phyloP scores from a whole-genome alignment of 2,888 invertebrate genomes.

The Watsonalla binaria region DNA sequence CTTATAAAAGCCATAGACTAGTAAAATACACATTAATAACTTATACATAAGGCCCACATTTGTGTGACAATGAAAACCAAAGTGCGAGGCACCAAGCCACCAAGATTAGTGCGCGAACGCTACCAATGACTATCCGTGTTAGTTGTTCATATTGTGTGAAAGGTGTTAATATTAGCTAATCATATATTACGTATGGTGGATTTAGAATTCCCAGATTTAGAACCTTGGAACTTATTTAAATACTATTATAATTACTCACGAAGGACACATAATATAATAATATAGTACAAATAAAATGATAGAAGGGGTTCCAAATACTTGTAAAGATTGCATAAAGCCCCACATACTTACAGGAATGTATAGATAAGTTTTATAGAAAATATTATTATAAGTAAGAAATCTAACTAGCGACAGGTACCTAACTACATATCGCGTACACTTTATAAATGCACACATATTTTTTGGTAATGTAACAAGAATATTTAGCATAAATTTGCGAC shows the following conservation, averaged over 20 bases:
- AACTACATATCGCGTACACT: slow-evolving; percentile 53
- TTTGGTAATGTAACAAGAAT: slow-evolving; percentile 40
- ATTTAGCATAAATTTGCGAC: slow-evolving; percentile 19
- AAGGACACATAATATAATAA: slow-evolving; percentile 12
- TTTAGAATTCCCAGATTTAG: slow-evolving; percentile 14
- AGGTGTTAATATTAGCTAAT: slow-evolving; percentile 25
- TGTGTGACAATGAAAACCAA: slow-evolving; percentile 12
- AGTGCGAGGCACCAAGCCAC: slow-evolving; percentile 43
- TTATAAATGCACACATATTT: slow-evolving; percentile 61
- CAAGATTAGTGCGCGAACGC: slow-evolving; percentile 27
- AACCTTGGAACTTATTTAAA: slow-evolving; percentile 4
- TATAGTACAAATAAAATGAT: slow-evolving; percentile 21
- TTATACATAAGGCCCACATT: slow-evolving; percentile 32
- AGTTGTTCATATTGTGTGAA: slow-evolving; percentile 11
- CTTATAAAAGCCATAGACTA: slow-evolving; percentile 41
- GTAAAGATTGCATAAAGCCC: slow-evolving; percentile 30
- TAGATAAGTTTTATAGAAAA: slow-evolving; percentile 33
- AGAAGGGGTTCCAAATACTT: slow-evolving; percentile 28
- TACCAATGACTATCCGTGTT: slow-evolving; percentile 10
- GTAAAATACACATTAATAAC: slow-evolving; percentile 39
- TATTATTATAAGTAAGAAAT: slow-evolving; percentile 22
- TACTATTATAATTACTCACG: slow-evolving; percentile 14
- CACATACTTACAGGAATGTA: slow-evolving; percentile 53
- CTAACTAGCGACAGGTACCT: slow-evolving; percentile 52
- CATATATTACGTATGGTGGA: slow-evolving; percentile 16